Evolutionary conservation across 2,797 vertebrate species (phyloP).

Genomic region (Sebastes cheni): DNA sequence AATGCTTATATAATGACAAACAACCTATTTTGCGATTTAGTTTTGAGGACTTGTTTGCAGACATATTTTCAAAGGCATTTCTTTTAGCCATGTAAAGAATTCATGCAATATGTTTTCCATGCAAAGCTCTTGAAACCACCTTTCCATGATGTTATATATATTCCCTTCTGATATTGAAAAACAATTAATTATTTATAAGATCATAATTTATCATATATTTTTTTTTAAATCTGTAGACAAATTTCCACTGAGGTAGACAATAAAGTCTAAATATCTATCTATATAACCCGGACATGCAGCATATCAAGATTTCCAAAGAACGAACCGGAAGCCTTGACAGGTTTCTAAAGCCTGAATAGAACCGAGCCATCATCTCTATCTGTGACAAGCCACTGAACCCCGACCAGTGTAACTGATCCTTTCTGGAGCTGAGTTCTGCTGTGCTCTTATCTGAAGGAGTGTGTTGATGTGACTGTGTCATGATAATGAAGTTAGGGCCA

Average conservation of each 20-base stretch:
- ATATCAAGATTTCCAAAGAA: not conserved
- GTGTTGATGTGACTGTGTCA: slow-evolving; percentile 70
- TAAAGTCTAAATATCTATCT: not conserved
- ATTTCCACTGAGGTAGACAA: not conserved
- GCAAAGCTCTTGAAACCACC: not conserved
- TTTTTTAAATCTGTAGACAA: not conserved
- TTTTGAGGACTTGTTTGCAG: not conserved
- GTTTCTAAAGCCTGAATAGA: slow-evolving; percentile 18
- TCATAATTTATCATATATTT: not conserved
- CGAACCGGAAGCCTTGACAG: slow-evolving; percentile 19
- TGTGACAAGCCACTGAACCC: slow-evolving; percentile 60
- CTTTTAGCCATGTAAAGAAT: not conserved
- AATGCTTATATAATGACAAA: not conserved
- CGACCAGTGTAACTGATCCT: slow-evolving; percentile 52
- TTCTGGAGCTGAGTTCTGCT: slow-evolving; percentile 40
- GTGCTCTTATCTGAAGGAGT: slow-evolving; percentile 59
- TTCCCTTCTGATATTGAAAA: not conserved
- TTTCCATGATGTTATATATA: not conserved
- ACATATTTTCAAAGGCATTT: not conserved
- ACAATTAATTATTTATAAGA: not conserved
- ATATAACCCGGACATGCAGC: not conserved
- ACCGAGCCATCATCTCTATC: slow-evolving; percentile 22
- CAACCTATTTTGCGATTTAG: not conserved
- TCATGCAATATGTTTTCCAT: not conserved
- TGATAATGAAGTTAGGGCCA: slow-evolving; percentile 75